Base-by-base conservation (phyloP, 2,113 vertebrate genomes). In the Hypomesus transpacificus region DNA sequence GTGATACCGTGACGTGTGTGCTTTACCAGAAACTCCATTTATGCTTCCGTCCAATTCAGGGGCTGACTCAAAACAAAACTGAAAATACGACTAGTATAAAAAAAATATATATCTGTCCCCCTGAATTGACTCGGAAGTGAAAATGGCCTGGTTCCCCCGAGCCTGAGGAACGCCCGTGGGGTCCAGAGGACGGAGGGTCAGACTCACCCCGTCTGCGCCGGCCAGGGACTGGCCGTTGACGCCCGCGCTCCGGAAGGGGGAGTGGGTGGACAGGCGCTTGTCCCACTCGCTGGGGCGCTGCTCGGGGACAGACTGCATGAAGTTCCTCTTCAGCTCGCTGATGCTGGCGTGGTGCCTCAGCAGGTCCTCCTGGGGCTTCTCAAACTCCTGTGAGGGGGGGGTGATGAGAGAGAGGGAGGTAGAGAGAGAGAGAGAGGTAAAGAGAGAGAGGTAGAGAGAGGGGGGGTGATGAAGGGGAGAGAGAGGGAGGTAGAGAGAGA, bases 291-390 rank as follows among this genome's bases (percentile, higher is more conserved):
- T 98, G 66, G 94, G 95, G 60, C 90, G 91, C 5, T 89, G 86
- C 69, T 96, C 95, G 0, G 95, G 94, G 52, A 95, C 85, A 0
- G 95, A 90, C 70, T 97, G 95, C 97, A 99, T 98, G 75, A 99
- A 99, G 87, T 93, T 94, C 84, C 95, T 95, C 89, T 99, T 99
- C 85, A 99, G 75, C 80, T 96, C 94, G n/a, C 94, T 97, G 88
- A 99, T 94, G 75, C 93, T 99, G 88, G 96, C 97, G 0, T 99
- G 95, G 76, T 98, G 97, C 71, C 89, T 93, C 85, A 97, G 91
- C 20, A 98, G 92, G 62, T 96, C 94, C 78, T 98, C 97, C 69
- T 96, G 94, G 74, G 95, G 92, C 83, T 95, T 94, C 76, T 96
- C 94, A 68, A 95, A 93, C 75, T 98, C 96, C 97, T 99, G 78